Evolutionary conservation across 2,113 vertebrate species (phyloP), one percentile per base, ranked within the genome.

Genomic region (Colaptes auratus): DNA sequence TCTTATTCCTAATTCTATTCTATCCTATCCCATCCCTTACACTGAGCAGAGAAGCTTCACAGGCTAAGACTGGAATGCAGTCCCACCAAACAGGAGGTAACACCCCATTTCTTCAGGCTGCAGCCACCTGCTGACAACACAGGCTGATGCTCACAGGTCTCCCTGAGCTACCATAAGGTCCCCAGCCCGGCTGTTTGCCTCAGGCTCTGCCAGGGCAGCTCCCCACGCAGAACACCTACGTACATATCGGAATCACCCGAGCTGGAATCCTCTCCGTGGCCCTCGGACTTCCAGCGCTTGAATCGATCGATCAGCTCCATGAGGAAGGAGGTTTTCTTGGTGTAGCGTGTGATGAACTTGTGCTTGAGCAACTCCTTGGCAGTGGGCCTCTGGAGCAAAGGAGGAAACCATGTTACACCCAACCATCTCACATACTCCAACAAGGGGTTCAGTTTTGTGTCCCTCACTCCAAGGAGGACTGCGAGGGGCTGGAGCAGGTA

Each of bases 321-420:
- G 19, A 99, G 98, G 97, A 99, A 99, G 36, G 99, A 99, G 44
- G 99, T 99, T 98, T 99, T 99, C 98, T 99, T 99, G 85, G 98
- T 99, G 95, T 99, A 98, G 90, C 99, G 99, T 9, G 98, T 95
- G 91, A 99, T 99, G 97, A 99, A 99, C 97, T 99, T 99, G 98
- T 99, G 99, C 93, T 99, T 99, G 52, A 99, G 98, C n/a, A 99
- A 96, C 94, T 99, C 99, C 82, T 98, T 99, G 86, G 99, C 99
- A 20, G 99, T 99, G 1, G 99, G 99, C 94, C 99, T 98, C 99
- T 99, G 97, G 30, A 74, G 7, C 53, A 95, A 67, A 33, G 19
- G 74, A 89, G 53, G 59, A 87, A 81, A 88, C 46, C 36, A 36
- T 0, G 24, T 46, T 81, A 53, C 66, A 71, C 9, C 58, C 44